phyloP scores from a whole-genome alignment of 2,113 vertebrate species.

The Paramisgurnus dabryanus region DNA sequence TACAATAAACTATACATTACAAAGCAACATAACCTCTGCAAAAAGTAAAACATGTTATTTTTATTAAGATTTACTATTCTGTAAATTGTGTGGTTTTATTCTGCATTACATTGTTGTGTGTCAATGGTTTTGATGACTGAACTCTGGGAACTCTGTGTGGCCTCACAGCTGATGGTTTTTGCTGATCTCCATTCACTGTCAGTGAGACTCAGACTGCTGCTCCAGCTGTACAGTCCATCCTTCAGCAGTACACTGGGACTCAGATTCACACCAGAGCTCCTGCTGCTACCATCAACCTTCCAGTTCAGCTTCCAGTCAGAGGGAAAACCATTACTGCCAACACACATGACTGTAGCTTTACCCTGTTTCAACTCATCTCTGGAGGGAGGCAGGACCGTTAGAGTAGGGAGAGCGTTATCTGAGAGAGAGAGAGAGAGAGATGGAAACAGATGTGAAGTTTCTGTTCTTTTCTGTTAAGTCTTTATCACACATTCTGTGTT shows the following conservation, averaged over 20 bases:
- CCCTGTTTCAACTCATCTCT: constrained; percentile 44
- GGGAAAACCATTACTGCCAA: constrained; percentile 56
- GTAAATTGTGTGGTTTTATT: constrained; percentile 1
- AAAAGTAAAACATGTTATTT: not conserved
- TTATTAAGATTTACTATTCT: not conserved
- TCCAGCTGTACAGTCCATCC: constrained; percentile 55
- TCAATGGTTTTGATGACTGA: constrained; percentile 25
- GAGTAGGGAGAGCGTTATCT: not conserved
- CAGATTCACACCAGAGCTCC: constrained; percentile 26
- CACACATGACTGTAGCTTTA: constrained; percentile 45
- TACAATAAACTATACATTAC: no score
- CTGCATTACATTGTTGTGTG: constrained; percentile 27
- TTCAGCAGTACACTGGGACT: constrained; percentile 24
- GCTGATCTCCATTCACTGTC: constrained; percentile 38
- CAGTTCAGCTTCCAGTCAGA: constrained; percentile 57
- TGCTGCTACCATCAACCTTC: constrained; percentile 43
- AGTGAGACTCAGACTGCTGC: constrained; percentile 53
- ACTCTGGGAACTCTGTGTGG: constrained; percentile 37
- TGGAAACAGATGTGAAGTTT: not conserved
- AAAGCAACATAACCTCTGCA: no score
- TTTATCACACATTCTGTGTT: not conserved
- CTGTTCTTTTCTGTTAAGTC: not conserved
- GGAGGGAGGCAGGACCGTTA: constrained; percentile 52
- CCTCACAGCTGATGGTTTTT: constrained; percentile 49
- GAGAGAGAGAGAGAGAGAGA: not conserved